Evolutionary conservation across 2,888 invertebrate species (phyloP), one percentile per base, ranked within the genome.

Genomic region (Alentia gelatinosa): DNA sequence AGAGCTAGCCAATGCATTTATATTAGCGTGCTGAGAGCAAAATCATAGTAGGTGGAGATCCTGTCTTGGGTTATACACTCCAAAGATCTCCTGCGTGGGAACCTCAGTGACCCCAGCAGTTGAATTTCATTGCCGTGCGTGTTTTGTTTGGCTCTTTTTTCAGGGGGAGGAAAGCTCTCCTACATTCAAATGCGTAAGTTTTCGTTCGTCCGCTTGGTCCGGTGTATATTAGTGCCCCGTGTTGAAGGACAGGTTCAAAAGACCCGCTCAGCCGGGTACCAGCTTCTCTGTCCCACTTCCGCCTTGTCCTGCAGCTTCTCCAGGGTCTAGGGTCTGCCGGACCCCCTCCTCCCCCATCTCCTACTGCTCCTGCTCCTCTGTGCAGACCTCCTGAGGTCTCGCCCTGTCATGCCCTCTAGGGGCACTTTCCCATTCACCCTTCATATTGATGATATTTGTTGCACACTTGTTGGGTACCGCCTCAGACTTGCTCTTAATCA

Each of bases 161-260:
- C 83, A 91, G 91, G 91, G 90, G 33, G 83, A 89, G 56, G 91
- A 91, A 68, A 83, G 75, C 86, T 91, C 91, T 89, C 91, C 90
- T 68, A 83, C 86, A 30, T 89, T 84, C 89, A 91, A 91, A 74
- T 89, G 90, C 90, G 91, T 91, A 91, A 91, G 91, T 91, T 40
- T 91, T 39, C 26, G 15, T 89, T 79, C 39, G 79, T 37, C 79
- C 79, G 79, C 79, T 37, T 7, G 23, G 83, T 83, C n/a, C 15
- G 83, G 83, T 83, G n/a, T 83, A 23, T 35, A 39, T 35, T n/a
- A 35, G 39, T 83, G 15, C 15, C 68, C 68, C 26, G 26, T 68
- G 68, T 3, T 68, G 68, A 68, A 30, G 26, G 68, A 68, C 68
- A 4, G 68, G 30, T 26, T 68, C 68, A 26, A 68, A 68, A 68